Evolutionary conservation across 2,113 vertebrate genomes (phyloP), one percentile per base, ranked within the genome.

Genomic region (Notothenia rossii): DNA sequence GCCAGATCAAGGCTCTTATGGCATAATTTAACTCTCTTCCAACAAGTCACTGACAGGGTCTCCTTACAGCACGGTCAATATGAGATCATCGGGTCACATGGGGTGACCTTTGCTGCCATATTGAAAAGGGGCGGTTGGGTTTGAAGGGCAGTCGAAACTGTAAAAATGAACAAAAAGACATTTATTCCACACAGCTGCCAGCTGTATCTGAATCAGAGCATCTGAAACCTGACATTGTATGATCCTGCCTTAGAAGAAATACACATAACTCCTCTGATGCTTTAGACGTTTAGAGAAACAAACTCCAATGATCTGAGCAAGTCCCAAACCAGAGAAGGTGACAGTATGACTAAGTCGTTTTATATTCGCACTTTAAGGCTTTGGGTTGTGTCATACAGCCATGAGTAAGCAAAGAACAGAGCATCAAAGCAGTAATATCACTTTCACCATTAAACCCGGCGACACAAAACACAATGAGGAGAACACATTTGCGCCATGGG

Each of bases 381-480:
- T 40, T 12, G 36, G 20, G 33, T n/a, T 17, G 77, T 65, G 17
- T 88, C 74, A 89, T 45, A 29, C 54, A 54, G 70, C 68, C 10
- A 75, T 89, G 85, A 89, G 49, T 87, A 51, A 86, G 84, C 82
- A 80, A 71, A 75, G 49, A 45, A 79, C 68, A 82, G 33, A 63
- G 68, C 59, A 91, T 91, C 89, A 92, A 91, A 92, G 91, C 45
- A 13, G 14, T 17, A 46, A 85, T 91, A 91, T 93, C 83, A 80
- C 77, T 72, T 87, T 91, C 86, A 70, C 18, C 17, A 51, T 40
- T 56, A 77, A 92, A 83, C 89, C 75, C 17, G 46, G 53, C 4
- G 53, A 10, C 66, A 55, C 43, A 70, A 75, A 55, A 0, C 59
- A 90, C 74, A 89, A 89, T 82, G 58, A 85, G 20, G 0, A 2